These are phyloP conservation scores for Caranx melampygus DNA, from an alignment of 2,113 vertebrate species.

Conservation along the genomic window DNA sequence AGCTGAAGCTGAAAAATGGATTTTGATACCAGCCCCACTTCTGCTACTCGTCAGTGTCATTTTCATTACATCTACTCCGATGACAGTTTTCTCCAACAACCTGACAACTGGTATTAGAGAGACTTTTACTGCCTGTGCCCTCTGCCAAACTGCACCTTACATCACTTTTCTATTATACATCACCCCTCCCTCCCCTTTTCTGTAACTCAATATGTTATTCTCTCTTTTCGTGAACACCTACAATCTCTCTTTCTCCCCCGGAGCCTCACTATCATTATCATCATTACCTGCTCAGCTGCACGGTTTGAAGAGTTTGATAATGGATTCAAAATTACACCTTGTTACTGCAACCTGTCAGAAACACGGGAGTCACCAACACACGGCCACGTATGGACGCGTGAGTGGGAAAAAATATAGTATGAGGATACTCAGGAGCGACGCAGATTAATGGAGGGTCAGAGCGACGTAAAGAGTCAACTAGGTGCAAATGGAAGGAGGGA, in stretches of 20 bases:
- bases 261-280: conserved; percentile 32
- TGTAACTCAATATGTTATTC: not conserved
- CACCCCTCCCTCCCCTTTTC: not conserved
- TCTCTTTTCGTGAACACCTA: not conserved
- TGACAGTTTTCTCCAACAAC: not conserved
- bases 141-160: not conserved
- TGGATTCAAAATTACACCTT: conserved; percentile 58
- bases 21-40: not conserved
- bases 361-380: not conserved
- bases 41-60: conserved; percentile 12
- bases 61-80: conserved; percentile 13
- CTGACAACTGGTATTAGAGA: conserved; percentile 1
- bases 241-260: conserved; percentile 18
- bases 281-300: conserved; percentile 43
- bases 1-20: not conserved
- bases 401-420: not conserved
- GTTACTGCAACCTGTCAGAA: conserved; percentile 7
- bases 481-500: conserved; percentile 13
- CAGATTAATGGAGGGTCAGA: conserved; percentile 7
- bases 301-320: conserved; percentile 39
- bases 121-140: conserved; percentile 15
- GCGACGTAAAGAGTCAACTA: conserved; percentile 19
- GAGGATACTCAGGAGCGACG: conserved; percentile 18
- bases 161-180: not conserved
- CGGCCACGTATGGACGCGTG: not conserved